Evolutionary conservation across 2,113 vertebrate genomes (phyloP).

Genomic region (Octodon degus): DNA sequence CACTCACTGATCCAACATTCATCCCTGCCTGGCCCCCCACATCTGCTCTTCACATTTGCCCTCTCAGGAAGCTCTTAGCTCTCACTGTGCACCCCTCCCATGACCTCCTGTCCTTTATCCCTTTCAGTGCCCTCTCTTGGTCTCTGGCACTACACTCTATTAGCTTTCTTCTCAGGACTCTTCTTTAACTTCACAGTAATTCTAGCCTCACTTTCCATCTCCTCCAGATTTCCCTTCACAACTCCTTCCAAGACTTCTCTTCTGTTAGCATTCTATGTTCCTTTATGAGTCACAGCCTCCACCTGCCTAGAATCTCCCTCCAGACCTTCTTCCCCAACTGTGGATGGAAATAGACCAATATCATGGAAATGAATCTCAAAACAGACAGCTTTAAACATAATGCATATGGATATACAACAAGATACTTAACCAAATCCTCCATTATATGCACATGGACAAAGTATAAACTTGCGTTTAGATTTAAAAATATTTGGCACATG

Average conservation of each 20-base stretch:
- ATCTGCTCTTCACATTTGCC: neutral
- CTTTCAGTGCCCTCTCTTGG: neutral
- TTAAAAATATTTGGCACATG: conserved; percentile 20
- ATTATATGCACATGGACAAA: conserved; percentile 27
- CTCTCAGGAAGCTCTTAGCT: neutral
- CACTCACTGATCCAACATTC: neutral
- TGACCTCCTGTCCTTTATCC: neutral
- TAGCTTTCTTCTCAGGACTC: conserved; percentile 11
- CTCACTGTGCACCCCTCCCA: neutral
- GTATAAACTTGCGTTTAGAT: conserved; percentile 1
- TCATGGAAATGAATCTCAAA: conserved; percentile 37
- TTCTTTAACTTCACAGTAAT: neutral
- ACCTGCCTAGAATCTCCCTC: neutral
- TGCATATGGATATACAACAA: neutral
- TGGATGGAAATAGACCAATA: neutral
- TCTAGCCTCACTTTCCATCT: neutral
- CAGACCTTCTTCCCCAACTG: neutral
- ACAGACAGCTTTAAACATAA: conserved; percentile 9
- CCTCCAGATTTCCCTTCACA: neutral
- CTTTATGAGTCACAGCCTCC: neutral
- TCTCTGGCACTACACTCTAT: neutral
- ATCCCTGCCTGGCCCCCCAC: neutral
- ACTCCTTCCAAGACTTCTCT: neutral
- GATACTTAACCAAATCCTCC: neutral
- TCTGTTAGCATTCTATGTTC: neutral